Evolutionary conservation across 2,113 vertebrate species (phyloP).

Genomic region (Megatriorchis doriae): DNA sequence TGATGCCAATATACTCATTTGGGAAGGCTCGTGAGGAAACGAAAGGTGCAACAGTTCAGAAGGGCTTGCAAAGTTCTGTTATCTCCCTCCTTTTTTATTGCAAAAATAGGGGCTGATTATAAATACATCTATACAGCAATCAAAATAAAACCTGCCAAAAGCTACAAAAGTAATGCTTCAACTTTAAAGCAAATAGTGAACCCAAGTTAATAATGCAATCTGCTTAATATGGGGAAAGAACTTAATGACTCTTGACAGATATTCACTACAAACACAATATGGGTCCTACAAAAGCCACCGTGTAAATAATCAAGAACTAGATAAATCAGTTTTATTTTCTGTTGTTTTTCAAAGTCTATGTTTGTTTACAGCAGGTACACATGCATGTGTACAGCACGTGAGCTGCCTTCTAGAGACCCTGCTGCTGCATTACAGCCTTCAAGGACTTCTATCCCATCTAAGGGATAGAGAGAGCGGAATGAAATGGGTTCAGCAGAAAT

Average conservation of each 20-base stretch:
- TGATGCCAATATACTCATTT: not conserved
- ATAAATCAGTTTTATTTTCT: not conserved
- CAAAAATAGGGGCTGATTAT: not conserved
- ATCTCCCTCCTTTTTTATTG: not conserved
- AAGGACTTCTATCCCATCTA: not conserved
- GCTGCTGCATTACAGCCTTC: not conserved
- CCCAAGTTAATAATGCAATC: not conserved
- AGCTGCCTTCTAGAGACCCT: not conserved
- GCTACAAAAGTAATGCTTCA: not conserved
- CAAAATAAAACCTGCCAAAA: not conserved
- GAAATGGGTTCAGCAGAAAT: not conserved
- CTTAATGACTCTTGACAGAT: not conserved
- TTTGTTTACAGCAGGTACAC: not conserved
- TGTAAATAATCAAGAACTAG: not conserved
- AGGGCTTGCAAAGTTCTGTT: not conserved
- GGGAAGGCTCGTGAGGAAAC: not conserved
- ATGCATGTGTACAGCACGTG: not conserved
- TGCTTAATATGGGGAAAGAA: not conserved
- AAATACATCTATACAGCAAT: not conserved
- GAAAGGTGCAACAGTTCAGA: not conserved
- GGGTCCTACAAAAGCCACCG: not conserved
- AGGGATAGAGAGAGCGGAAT: not conserved
- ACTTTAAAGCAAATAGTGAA: not conserved
- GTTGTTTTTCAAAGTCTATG: not conserved
- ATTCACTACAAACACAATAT: not conserved